Conservation (phyloP, 2,797 vertebrate genomes). For the Esox masquinongy region DNA sequence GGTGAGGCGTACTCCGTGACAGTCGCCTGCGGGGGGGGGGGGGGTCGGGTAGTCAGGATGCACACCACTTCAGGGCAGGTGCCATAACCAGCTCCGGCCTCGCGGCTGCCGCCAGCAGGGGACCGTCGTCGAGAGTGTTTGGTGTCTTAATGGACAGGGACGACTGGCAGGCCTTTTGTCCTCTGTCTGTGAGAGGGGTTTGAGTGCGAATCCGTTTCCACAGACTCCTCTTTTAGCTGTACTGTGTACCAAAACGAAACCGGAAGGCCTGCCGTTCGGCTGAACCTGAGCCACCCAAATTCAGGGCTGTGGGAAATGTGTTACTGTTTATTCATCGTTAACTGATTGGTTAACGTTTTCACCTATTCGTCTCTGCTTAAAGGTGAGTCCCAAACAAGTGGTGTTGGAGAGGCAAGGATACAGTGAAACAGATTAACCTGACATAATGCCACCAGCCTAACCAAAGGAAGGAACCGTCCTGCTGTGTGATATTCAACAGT, state of each 20-base stretch:
- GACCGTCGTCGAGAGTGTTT: neutral
- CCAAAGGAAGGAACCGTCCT: neutral
- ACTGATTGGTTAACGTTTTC: neutral
- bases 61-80: constrained; percentile 29
- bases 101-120: neutral
- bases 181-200: neutral
- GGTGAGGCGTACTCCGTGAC: constrained; percentile 32
- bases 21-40: constrained; percentile 47
- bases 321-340: too few species aligned
- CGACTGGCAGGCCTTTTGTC: neutral
- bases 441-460: neutral
- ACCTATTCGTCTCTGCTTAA: neutral
- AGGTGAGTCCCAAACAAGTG: neutral
- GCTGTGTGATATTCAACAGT: constrained; percentile 8
- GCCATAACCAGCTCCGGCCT: neutral
- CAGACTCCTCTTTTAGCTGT: neutral
- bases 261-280: neutral
- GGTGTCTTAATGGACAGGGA: neutral
- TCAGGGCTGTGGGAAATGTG: neutral
- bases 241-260: too few species aligned
- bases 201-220: neutral
- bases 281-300: neutral
- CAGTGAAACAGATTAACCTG: constrained; percentile 1
- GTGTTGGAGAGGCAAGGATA: neutral
- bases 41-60: constrained; percentile 38